These are phyloP conservation scores for Ctenodactylus gundi DNA, from an alignment of 2,113 vertebrate genomes.

Conservation along the genomic window DNA sequence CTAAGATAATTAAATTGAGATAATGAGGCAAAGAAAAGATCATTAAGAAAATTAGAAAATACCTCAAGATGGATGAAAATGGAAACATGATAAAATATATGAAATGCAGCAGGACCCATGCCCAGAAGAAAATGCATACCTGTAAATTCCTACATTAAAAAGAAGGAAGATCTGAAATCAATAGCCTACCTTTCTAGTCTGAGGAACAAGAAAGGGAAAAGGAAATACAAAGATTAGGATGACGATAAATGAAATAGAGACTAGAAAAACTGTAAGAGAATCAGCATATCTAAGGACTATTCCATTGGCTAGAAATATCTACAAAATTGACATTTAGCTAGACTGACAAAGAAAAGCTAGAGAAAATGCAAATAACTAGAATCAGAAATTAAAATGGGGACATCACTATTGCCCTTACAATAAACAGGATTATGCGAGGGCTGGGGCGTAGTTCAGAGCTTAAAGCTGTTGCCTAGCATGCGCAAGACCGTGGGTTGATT, in stretches of 20 bases:
- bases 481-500: no score
- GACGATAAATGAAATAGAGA: not conserved
- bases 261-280: slow-evolving; percentile 15
- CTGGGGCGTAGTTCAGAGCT: no score
- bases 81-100: slow-evolving; percentile 16
- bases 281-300: not conserved
- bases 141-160: slow-evolving; percentile 9
- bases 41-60: slow-evolving; percentile 30
- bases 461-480: no score
- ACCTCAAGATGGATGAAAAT: not conserved
- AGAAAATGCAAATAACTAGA: slow-evolving; percentile 29
- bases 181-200: not conserved
- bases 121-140: not conserved
- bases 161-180: slow-evolving; percentile 15
- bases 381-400: not conserved
- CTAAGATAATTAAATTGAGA: not conserved
- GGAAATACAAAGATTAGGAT: not conserved
- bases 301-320: slow-evolving; percentile 32
- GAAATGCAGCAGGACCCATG: not conserved
- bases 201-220: not conserved
- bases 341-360: not conserved
- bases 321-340: slow-evolving; percentile 16
- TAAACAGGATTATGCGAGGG: not conserved
- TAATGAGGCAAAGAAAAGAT: not conserved
- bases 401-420: not conserved